Percentiles rank a stretch among this genome's conserved stretches.
Evolutionary conservation across 2,888 invertebrate genomes (phyloP).

Genomic region (Kryphioiulus occultus): DNA sequence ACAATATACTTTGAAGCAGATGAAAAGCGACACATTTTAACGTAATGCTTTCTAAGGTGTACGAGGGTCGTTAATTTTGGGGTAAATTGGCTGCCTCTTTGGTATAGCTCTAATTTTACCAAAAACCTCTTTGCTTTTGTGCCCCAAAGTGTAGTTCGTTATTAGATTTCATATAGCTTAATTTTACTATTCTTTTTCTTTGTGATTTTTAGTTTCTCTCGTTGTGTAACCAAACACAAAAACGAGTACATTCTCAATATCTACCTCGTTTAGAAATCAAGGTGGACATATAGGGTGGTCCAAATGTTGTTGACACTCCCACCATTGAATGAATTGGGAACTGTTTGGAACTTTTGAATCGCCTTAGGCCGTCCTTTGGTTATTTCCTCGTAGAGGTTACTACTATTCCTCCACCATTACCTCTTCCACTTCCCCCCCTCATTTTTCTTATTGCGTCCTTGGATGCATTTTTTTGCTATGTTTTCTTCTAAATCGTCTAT

Average conservation of each 20-base stretch:
- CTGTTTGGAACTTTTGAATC: no score
- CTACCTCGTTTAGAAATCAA: not conserved
- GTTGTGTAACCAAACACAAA: not conserved
- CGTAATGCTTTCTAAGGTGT: not conserved
- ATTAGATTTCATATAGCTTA: not conserved
- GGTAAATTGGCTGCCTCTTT: not conserved
- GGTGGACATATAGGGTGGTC: not conserved
- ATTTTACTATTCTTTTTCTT: not conserved
- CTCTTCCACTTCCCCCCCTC: not conserved
- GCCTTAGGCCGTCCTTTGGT: not conserved
- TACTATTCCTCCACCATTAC: not conserved
- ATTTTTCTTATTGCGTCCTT: not conserved
- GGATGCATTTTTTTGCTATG: conserved; percentile 4
- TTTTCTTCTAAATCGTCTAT: not conserved
- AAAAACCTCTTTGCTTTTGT: not conserved
- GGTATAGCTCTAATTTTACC: not conserved
- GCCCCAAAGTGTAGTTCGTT: not conserved
- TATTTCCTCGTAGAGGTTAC: not conserved
- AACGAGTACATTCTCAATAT: not conserved
- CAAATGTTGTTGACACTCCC: no score
- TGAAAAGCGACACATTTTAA: not conserved
- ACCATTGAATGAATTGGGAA: no score
- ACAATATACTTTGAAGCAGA: not conserved
- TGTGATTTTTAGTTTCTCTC: not conserved
- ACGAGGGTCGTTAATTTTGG: not conserved